Evolutionary conservation across 2,113 vertebrate genomes (phyloP), one percentile per base, ranked within the genome.

Genomic region (Urocitellus parryii): DNA sequence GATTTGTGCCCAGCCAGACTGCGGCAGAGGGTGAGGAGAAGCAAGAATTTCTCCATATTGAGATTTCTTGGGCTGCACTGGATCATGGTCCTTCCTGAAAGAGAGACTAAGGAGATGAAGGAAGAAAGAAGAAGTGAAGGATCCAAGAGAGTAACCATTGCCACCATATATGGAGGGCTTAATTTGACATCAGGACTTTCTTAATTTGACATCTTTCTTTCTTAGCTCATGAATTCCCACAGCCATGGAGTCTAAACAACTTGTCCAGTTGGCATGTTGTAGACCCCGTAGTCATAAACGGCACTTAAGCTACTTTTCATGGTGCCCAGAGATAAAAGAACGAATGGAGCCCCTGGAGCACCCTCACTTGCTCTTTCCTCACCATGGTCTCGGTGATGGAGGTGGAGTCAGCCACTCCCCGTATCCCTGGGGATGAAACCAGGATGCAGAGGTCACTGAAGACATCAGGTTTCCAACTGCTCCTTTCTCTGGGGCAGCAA

Each of bases 291-390:
- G 65, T 63, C 90, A 84, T 90, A 89, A 24, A 34, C 56, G 5
- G 0, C 14, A 29, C 48, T n/a, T n/a, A n/a, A n/a, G n/a, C n/a
- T 8, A 9, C 16, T 11, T 29, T 16, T 45, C 34, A 2, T 14
- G 24, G 25, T 32, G 18, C 16, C 29, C 51, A 8, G 42, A 12
- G 8, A 45, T 13, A 29, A 53, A 1, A 61, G 25, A 6, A 12
- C 29, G 51, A 48, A 45, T 5, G 7, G 6, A 51, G n/a, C 24
- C 58, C 67, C 2, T 0, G 32, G n/a, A 24, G 24, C 0, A 0
- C 32, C 34, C 76, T 45, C 5, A 4, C 29, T 18, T 2, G 1
- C 34, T 56, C 79, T 68, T 14, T 83, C 34, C 39, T 51, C 42
- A 13, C 8, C 16, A 2, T 4, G 25, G 11, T 58, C 13, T 80